These are phyloP conservation scores for Cataglyphis livida DNA, from an alignment of 2,888 invertebrate genomes.

Conservation along the genomic window DNA sequence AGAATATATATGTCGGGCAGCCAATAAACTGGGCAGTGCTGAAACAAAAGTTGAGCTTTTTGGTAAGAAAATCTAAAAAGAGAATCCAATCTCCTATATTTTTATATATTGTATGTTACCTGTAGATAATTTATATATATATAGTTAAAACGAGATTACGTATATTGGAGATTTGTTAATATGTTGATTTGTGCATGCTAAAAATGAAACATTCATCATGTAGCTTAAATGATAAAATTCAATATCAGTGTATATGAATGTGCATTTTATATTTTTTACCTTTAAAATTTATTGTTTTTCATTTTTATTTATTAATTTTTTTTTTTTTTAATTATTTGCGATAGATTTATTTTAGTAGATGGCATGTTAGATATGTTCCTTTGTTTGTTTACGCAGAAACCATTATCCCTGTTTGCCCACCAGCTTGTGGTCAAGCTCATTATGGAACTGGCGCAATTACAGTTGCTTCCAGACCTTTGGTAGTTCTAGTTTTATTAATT, in stretches of 20 bases:
- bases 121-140: background rate
- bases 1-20: conserved; percentile 94
- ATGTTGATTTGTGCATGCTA: conserved; percentile 16
- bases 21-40: conserved; percentile 94
- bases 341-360: conserved; percentile 56
- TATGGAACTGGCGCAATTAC: conserved; percentile 88
- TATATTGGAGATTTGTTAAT: background rate
- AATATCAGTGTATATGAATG: background rate
- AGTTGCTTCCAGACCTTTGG: conserved; percentile 84
- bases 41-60: conserved; percentile 93
- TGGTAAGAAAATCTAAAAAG: conserved; percentile 87
- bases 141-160: background rate
- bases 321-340: background rate
- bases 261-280: background rate
- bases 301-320: background rate
- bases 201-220: background rate
- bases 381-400: conserved; percentile 90
- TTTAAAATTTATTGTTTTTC: background rate
- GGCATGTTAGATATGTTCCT: conserved; percentile 82
- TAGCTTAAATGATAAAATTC: background rate
- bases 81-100: background rate
- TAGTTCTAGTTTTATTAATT: conserved; percentile 86
- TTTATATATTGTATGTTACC: background rate
- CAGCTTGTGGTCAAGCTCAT: conserved; percentile 92
- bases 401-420: conserved; percentile 96